Conservation (phyloP, 2,113 vertebrate species). For the Platysteira castanea region DNA sequence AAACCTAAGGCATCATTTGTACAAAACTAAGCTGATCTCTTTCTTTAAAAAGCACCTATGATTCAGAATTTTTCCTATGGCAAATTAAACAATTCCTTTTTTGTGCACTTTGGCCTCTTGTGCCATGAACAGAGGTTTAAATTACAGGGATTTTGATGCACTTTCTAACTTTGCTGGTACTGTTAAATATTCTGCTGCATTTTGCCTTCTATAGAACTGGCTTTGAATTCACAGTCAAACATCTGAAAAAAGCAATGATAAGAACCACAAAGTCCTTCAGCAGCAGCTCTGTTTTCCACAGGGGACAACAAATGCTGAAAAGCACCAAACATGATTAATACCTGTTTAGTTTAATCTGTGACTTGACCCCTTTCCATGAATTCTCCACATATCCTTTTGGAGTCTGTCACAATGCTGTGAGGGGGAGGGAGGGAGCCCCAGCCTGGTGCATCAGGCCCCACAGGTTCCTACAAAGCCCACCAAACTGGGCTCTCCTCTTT, state of each 20-base stretch:
- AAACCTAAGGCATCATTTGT: too few species aligned
- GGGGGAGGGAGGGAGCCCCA: neutral
- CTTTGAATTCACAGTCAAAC: neutral
- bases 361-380: neutral
- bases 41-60: too few species aligned
- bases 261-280: neutral
- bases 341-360: neutral
- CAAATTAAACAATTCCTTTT: too few species aligned
- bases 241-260: neutral
- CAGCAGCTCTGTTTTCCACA: neutral
- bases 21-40: too few species aligned
- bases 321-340: neutral
- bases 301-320: neutral
- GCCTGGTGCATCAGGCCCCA: fast-evolving
- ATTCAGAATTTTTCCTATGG: too few species aligned
- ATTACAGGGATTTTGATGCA: neutral
- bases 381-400: neutral
- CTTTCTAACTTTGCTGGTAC: neutral
- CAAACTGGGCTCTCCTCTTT: neutral
- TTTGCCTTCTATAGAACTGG: neutral
- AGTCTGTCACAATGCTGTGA: fast-evolving
- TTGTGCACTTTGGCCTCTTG: neutral
- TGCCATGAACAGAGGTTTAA: neutral
- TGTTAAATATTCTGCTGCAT: neutral
- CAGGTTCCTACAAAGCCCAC: neutral